Base-by-base conservation (phyloP, 2,113 vertebrate genomes). In the Rhinopomastus cyanomelas region DNA sequence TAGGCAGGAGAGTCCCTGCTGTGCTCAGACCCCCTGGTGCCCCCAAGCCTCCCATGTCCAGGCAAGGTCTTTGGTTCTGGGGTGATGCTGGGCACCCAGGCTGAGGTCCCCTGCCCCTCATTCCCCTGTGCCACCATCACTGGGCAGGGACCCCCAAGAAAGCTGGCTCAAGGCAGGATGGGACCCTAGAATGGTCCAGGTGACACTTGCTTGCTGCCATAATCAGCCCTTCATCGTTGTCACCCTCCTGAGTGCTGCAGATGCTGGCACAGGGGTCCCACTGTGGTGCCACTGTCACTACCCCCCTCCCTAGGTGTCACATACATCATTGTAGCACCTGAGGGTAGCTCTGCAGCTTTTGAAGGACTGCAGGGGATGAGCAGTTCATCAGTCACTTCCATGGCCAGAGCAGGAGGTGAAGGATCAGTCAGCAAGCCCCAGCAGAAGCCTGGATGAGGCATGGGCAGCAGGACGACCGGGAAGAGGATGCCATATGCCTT, bases 391-490 rank as follows among this genome's bases (percentile, higher is more conserved):
- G 6, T 57, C 6, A 1, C 4, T 29, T 55, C 64, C 46, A 10
- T 14, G 62, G 23, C 11, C n/a, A 18, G 21, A 8, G 4, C 32
- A 39, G 80, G 39, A 44, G 32, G 30, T 2, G 6, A 48, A 46
- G 14, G 4, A 3, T 12, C 11, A 4, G 12, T 61, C 52, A 53
- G 30, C 51, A 39, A 36, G 51, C 18, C 27, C 61, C 49, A 59
- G 39, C n/a, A 61, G 49, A 23, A 53, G 19, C 32, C 16, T 8
- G 14, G 6, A 3, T 9, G 18, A 34, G 46, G 0, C 0, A 9
- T 19, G 30, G 30, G 3, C 53, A 48, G 17, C 3, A 1, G 60
- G 10, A 21, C 52, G 39, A 12, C n/a, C 1, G 5, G 64, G 34
- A 10, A 8, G 30, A 9, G 20, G 22, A 16, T 46, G 59, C 57